phyloP scores from a whole-genome alignment of 2,113 vertebrate species.

The Serinus canaria region DNA sequence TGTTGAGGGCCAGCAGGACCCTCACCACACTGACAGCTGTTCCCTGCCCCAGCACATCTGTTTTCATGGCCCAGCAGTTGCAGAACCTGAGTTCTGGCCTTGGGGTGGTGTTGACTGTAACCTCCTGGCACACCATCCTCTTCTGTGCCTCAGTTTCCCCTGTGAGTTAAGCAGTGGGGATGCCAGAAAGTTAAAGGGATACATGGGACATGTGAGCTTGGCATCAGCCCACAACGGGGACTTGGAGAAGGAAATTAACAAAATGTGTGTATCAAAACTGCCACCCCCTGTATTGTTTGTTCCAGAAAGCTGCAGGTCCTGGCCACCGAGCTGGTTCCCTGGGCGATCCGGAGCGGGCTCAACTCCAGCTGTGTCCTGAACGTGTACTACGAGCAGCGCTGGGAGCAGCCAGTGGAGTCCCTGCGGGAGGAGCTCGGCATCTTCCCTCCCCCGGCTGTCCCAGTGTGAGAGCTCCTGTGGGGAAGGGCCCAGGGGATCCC shows the following conservation, averaged over 20 bases:
- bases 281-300: background rate
- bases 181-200: background rate
- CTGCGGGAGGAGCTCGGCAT: slow-evolving; percentile 88
- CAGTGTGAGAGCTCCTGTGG: background rate
- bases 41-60: background rate
- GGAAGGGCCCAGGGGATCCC: background rate
- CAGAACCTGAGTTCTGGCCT: background rate
- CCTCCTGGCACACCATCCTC: background rate
- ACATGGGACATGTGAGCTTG: background rate
- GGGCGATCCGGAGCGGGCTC: slow-evolving; percentile 83
- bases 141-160: background rate
- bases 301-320: slow-evolving; percentile 80
- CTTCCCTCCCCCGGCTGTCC: slow-evolving; percentile 61
- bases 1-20: background rate
- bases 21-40: background rate
- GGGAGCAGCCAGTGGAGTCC: slow-evolving; percentile 86
- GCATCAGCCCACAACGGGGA: background rate
- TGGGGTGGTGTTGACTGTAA: background rate
- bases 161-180: background rate
- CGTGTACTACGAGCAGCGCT: slow-evolving; percentile 89
- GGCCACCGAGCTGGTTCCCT: slow-evolving; percentile 81
- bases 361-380: slow-evolving; percentile 81
- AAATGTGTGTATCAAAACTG: background rate
- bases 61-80: background rate
- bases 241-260: background rate